A percentile compares a stretch with the other conserved stretches of the same genome.
Evolutionary conservation across 2,797 vertebrate genomes (phyloP).

Genomic region (Chloroceryle amazona): DNA sequence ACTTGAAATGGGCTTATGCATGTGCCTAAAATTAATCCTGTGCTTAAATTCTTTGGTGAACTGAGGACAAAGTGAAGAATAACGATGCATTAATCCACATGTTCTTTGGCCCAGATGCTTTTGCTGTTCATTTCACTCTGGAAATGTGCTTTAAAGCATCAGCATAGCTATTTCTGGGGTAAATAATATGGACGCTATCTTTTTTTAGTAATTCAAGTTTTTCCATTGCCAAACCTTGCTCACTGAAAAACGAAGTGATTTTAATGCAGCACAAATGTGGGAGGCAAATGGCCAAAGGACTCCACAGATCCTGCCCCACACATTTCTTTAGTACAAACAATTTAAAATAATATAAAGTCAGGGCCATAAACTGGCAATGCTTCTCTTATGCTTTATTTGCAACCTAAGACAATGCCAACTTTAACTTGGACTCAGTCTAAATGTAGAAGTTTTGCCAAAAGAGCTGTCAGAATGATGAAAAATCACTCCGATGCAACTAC

Average conservation of each 20-base stretch:
- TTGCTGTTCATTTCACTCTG: background rate
- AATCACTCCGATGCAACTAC: background rate
- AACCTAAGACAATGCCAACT: slow-evolving; percentile 31
- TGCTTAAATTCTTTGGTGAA: background rate
- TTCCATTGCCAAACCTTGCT: slow-evolving; percentile 1
- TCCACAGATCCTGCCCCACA: slow-evolving; percentile 42
- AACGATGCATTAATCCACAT: background rate
- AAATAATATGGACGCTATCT: background rate
- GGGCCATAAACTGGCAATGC: slow-evolving; percentile 26
- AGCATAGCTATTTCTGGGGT: background rate
- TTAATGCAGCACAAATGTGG: slow-evolving; percentile 47
- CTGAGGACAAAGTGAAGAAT: background rate
- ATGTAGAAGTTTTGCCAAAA: slow-evolving; percentile 29
- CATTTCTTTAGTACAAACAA: slow-evolving; percentile 57
- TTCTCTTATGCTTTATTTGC: slow-evolving; percentile 33
- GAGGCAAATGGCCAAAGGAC: slow-evolving; percentile 53
- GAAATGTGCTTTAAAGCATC: slow-evolving; percentile 14
- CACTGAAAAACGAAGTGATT: background rate
- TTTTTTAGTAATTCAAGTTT: slow-evolving; percentile 7
- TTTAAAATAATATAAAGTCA: slow-evolving; percentile 51
- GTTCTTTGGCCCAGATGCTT: background rate
- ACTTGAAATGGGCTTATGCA: background rate
- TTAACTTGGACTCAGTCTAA: slow-evolving; percentile 44
- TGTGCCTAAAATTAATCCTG: slow-evolving; percentile 28
- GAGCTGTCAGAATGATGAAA: slow-evolving; percentile 55